phyloP scores from a whole-genome alignment of 2,888 invertebrate genomes.

The Macaria liturata region DNA sequence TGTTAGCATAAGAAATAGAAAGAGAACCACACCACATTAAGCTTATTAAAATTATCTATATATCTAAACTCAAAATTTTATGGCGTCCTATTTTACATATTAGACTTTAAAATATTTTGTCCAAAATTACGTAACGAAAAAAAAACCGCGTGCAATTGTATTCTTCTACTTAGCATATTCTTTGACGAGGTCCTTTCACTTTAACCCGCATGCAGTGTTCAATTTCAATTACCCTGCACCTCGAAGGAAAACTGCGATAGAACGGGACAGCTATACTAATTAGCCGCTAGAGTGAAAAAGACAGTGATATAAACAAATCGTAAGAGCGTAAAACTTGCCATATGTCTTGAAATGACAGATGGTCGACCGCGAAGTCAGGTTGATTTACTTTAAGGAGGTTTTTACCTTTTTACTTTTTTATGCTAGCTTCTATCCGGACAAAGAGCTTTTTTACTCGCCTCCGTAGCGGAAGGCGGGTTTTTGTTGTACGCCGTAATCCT shows the following conservation, averaged over 20 bases:
- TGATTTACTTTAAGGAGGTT: conserved; percentile 48
- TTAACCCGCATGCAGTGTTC: conserved; percentile 76
- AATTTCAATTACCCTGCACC: conserved; percentile 75
- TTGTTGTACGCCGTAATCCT: not conserved
- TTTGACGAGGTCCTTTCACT: conserved; percentile 74
- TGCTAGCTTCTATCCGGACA: conserved; percentile 5
- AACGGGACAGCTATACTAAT: conserved; percentile 44
- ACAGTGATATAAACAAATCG: conserved; percentile 73
- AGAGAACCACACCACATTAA: too few relatives aligned
- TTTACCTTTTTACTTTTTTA: conserved; percentile 6
- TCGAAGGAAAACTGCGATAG: conserved; percentile 66
- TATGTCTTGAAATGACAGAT: conserved; percentile 75
- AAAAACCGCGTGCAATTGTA: not conserved
- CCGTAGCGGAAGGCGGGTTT: conserved; percentile 4
- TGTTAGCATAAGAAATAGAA: too few relatives aligned
- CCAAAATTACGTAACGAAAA: too few relatives aligned
- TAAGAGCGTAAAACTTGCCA: conserved; percentile 67
- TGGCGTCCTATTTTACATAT: not conserved
- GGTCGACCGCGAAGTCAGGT: conserved; percentile 67
- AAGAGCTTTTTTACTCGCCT: conserved; percentile 7
- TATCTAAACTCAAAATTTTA: too few relatives aligned
- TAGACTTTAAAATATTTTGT: too few relatives aligned
- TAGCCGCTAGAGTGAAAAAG: conserved; percentile 43
- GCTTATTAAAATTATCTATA: too few relatives aligned
- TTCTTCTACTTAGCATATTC: conserved; percentile 43